phyloP scores from a whole-genome alignment of 30 jellyfish, hydroid and myxozoan species.

The Nemopilema nomurai region DNA sequence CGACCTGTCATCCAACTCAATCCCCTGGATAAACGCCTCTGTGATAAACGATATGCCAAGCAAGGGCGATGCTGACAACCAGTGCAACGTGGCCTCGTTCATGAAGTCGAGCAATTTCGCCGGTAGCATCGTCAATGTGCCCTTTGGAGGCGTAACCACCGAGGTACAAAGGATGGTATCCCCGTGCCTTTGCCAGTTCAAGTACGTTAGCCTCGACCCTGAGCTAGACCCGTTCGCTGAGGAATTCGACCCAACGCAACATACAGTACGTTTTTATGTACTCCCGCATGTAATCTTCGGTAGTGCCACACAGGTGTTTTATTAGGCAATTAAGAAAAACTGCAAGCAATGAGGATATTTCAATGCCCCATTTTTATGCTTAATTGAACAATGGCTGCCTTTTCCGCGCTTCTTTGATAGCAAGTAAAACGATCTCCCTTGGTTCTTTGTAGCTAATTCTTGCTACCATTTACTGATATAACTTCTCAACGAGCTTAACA shows the following conservation, averaged over 20 bases:
- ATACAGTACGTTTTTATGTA: constrained; percentile 23
- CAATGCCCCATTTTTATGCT: too few relatives aligned
- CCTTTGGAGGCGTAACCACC: constrained; percentile 61
- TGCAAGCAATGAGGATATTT: too few relatives aligned
- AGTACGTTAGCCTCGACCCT: constrained; percentile 90
- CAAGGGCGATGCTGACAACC: constrained; percentile 28
- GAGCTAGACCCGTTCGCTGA: constrained; percentile 97
- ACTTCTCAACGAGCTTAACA: too few relatives aligned
- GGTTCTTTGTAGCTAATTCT: neutral
- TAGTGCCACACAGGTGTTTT: too few relatives aligned
- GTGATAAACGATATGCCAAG: constrained; percentile 63
- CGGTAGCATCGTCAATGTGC: constrained; percentile 89
- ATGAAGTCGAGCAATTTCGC: constrained; percentile 82
- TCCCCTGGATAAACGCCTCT: constrained; percentile 90
- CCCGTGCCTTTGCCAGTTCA: constrained; percentile 84
- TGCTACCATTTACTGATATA: too few relatives aligned
- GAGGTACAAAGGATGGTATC: constrained; percentile 94
- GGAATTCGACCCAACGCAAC: constrained; percentile 76
- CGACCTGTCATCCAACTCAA: constrained; percentile 78
- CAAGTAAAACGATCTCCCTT: too few relatives aligned
- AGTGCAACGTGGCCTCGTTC: constrained; percentile 63
- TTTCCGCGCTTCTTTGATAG: too few relatives aligned
- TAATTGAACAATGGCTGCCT: too few relatives aligned
- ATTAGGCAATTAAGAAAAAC: too few relatives aligned
- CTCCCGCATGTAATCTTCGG: neutral